Base-by-base conservation (phyloP, 2,888 invertebrate genomes). In the Campoletis raptor region DNA sequence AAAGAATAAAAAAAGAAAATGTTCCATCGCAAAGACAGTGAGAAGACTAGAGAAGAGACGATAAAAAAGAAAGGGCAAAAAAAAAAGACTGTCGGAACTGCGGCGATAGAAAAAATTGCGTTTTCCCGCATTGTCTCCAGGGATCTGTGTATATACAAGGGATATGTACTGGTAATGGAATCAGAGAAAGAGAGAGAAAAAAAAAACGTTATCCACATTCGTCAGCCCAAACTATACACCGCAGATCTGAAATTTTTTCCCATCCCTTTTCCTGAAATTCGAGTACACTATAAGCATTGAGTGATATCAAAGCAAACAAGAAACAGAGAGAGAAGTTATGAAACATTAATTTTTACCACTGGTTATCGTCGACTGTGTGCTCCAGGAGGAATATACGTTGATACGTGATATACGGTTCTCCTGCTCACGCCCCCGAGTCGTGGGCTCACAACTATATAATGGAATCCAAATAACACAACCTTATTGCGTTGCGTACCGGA, bases 291-390 rank as follows among this genome's bases (percentile, higher is more conserved):
- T 42, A 36, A 40, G 45, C 24, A 67, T 37, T 9, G 21, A 45
- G 77, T 7, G 48, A 10, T 52, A 66, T 42, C n/a, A 52, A 21
- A 66, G 9, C 30, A 15, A 52, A 37, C 6, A 21, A 48, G 37
- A 79, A 21, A 21, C 15, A 15, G 74, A 45, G 37, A 61, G 42
- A 61, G 61, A 66, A 67, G 37, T 37, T 83, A 80, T 77, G 83
- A 81, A 86, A 86, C 80, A 86, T 86, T 80, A 86, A 80, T 76
- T 80, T 83, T 80, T 76, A 80, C 66, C 64, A 83, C 64, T 64
- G 64, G 79, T 80, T 80, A 85, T 80, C 85, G 83, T 72, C 76
- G 70, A 70, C 69, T 48, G 12, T 67, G 73, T 66, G 64, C 64
- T 24, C 69, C 76, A 69, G 52, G 36, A 54, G 70, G 72, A 80